Base-by-base conservation (phyloP, 2,888 invertebrate genomes). In the Chaetogeoica ovagalla region DNA sequence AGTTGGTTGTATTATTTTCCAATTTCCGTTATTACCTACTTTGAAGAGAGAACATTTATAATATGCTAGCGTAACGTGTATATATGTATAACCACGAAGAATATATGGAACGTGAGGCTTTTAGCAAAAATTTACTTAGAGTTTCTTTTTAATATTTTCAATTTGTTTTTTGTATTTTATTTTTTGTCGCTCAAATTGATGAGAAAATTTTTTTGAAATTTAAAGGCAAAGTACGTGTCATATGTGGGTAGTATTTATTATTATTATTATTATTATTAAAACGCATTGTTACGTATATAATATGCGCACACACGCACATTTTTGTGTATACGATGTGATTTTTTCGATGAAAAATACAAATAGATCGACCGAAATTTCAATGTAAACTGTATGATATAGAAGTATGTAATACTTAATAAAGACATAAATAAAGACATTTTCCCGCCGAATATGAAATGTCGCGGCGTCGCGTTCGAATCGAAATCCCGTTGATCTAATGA, bases 131-230 rank as follows among this genome's bases (percentile, higher is more conserved):
- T 72, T 43, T 72, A 60, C 60, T 39, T 23, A 60, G 60, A 60
- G 43, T 72, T 39, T 72, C 72, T 72, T 72, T 59, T 60, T 72
- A 60, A 43, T 43, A 37, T 48, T 72, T 60, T 43, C 43, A 72
- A 60, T 60, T 72, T 48, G 15, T 48, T 48, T 72, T 60, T 60
- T 43, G n/a, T n/a, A n/a, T 43, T 43, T 43, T 43, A 9, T 48
- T 48, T 48, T 72, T 72, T 60, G 60, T 72, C 72, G 60, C 72
- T 72, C 60, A 72, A 43, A 72, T 43, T 72, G 60, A 72, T 60
- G 72, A 72, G 43, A 68, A 72, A 72, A 72, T 72, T 48, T 48
- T n/a, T 72, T 71, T 71, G 21, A 37, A n/a, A 71, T 39, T 59
- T 21, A 71, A 21, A 71, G 39, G 57, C 57, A 59, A 71, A 59